Base-by-base conservation (phyloP, 1,140 invertebrate genomes). In the Drosophila pallidifrons region DNA sequence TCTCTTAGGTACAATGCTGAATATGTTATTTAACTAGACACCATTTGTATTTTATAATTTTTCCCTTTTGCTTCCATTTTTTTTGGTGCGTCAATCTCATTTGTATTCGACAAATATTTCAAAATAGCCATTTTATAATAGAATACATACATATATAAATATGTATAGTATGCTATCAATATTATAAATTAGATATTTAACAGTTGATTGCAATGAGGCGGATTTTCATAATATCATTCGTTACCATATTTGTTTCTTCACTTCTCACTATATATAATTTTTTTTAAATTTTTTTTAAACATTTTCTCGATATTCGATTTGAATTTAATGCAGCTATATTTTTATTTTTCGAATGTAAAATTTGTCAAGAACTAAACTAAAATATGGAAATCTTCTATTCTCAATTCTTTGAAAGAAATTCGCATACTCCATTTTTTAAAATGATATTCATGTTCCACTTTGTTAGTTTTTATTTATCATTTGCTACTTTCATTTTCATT, bases 131-230 rank as follows among this genome's bases (percentile, higher is more conserved):
- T 75, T 75, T 61, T 57, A 54, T 69, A 55, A 38, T 70, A 57
- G 55, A 20, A 38, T 43, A 66, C 61, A 65, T 41, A 51, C 43
- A 66, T 28, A 58, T 61, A 60, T 57, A 70, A 38, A 58, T 61
- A 60, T 61, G 43, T 64, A 80, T 75, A 75, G 7, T 81, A 73
- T 70, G 43, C 59, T 61, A 35, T 45, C 8, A 45, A n/a, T 61
- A 61, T 67, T 75, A 64, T 71, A 80, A 80, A 80, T 75, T 88
- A 83, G 67, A 73, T 89, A 83, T 77, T 89, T 55, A 89, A 89
- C 86, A 89, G 66, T 89, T 89, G 85, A 89, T 89, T 89, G 85
- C 86, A 81, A 89, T 89, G 85, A 89, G 85, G 85, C 85, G 85
- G 85, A 81, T 79, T 89, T 89, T 58, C 72, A 89, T 89, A 89